Conservation (phyloP, 2,797 vertebrate genomes). For the Enteromius trimaculatus region DNA sequence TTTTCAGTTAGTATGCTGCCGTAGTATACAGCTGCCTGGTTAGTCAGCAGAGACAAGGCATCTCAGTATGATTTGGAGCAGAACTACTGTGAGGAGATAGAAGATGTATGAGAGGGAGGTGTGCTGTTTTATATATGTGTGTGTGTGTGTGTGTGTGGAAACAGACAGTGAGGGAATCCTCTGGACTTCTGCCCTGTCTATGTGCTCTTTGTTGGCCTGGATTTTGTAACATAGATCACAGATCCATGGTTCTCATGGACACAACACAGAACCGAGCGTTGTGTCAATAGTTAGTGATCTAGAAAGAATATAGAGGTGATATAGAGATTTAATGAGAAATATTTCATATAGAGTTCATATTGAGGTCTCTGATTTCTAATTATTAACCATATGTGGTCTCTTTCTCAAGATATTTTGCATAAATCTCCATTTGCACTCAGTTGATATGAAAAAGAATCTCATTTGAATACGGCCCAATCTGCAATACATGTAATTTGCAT, state of each 20-base stretch:
- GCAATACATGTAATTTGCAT: neutral
- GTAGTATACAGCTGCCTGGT: neutral
- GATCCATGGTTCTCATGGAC: neutral
- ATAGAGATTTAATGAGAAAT: neutral
- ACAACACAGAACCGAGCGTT: neutral
- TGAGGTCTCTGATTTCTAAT: neutral
- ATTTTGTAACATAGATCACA: neutral
- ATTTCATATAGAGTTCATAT: neutral
- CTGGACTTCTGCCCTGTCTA: neutral
- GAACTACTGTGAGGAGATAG: neutral
- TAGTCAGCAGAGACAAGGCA: neutral
- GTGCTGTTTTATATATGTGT: neutral
- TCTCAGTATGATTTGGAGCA: neutral
- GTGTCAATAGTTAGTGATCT: neutral
- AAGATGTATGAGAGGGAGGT: neutral
- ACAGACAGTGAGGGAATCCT: slow-evolving; percentile 4
- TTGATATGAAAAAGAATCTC: neutral
- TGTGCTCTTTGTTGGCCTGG: neutral
- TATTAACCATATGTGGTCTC: neutral
- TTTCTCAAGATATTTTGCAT: neutral
- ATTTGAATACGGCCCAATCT: neutral
- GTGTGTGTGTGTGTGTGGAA: neutral
- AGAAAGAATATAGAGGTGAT: neutral
- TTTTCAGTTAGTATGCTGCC: neutral
- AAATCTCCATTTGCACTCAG: neutral